Conservation (phyloP, 92 coral and sea anemone species). For the Bergia sp. region DNA sequence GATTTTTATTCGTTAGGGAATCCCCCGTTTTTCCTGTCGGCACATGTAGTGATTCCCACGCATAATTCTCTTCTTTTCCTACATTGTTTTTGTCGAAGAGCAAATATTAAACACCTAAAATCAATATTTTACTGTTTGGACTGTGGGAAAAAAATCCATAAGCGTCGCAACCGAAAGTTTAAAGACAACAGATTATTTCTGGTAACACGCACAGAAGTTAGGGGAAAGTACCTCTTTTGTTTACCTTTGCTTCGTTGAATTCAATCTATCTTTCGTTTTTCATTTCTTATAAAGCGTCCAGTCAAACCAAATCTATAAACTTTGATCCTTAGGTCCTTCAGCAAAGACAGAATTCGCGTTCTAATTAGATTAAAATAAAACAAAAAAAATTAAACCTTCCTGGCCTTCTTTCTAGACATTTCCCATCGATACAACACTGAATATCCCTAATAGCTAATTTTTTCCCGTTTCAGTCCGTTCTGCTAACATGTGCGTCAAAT, state of each 20-base stretch:
- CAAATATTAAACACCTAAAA: not conserved
- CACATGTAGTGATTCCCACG: conserved; percentile 1
- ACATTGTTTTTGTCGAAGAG: not conserved
- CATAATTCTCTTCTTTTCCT: not conserved
- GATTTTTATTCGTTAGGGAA: conserved; percentile 74
- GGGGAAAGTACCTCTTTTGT: conserved; percentile 11
- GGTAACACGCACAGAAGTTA: not conserved
- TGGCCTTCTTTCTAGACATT: not conserved
- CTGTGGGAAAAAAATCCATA: not conserved
- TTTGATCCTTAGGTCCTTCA: not conserved
- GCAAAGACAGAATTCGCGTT: too few species aligned
- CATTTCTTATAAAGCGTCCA: too few species aligned
- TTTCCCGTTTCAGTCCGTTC: not conserved
- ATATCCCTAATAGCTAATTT: not conserved
- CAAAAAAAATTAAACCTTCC: not conserved
- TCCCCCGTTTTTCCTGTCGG: conserved; percentile 60
- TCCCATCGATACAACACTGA: not conserved
- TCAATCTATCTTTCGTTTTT: too few species aligned
- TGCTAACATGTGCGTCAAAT: not conserved
- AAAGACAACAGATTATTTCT: not conserved
- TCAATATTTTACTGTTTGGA: not conserved
- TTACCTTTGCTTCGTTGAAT: not conserved
- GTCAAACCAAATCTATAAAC: not conserved
- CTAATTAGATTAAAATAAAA: too few species aligned
- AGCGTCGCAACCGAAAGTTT: not conserved